Evolutionary conservation across 2,113 vertebrate genomes (phyloP).

Genomic region (Capricornis sumatraensis): DNA sequence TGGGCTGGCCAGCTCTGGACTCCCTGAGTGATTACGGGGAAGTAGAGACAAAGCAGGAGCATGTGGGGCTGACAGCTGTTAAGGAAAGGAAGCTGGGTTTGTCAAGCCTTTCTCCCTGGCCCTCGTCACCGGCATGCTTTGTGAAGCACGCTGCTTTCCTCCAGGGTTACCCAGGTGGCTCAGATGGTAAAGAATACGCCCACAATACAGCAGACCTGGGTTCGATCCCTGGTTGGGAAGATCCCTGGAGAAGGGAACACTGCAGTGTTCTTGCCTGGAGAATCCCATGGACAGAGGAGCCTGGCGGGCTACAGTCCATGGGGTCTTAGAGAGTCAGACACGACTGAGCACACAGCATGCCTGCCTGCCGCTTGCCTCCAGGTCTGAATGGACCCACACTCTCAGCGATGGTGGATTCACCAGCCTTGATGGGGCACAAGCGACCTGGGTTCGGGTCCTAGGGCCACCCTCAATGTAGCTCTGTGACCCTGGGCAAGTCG

Average conservation of each 20-base stretch:
- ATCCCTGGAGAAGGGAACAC: background rate
- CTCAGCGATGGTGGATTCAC: background rate
- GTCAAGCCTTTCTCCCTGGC: conserved; percentile 27
- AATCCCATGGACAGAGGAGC: background rate
- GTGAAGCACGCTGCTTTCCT: background rate
- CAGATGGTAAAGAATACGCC: background rate
- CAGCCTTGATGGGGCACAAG: background rate
- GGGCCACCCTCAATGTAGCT: background rate
- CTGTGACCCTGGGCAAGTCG: background rate
- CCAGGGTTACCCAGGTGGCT: background rate
- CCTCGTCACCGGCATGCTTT: background rate
- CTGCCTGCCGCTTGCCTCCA: background rate
- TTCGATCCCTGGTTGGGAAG: background rate
- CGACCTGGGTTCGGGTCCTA: background rate
- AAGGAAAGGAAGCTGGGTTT: conserved; percentile 60
- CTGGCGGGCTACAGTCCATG: background rate
- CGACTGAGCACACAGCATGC: background rate
- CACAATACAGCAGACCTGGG: background rate
- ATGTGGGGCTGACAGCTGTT: conserved; percentile 56
- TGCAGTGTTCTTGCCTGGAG: background rate
- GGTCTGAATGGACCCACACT: background rate
- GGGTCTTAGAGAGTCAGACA: background rate
- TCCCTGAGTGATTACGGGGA: conserved; percentile 71
- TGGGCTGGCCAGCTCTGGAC: conserved; percentile 70
- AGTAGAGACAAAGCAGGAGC: conserved; percentile 65